Evolutionary conservation across 2,113 vertebrate genomes (phyloP).

Genomic region (Rana temporaria): DNA sequence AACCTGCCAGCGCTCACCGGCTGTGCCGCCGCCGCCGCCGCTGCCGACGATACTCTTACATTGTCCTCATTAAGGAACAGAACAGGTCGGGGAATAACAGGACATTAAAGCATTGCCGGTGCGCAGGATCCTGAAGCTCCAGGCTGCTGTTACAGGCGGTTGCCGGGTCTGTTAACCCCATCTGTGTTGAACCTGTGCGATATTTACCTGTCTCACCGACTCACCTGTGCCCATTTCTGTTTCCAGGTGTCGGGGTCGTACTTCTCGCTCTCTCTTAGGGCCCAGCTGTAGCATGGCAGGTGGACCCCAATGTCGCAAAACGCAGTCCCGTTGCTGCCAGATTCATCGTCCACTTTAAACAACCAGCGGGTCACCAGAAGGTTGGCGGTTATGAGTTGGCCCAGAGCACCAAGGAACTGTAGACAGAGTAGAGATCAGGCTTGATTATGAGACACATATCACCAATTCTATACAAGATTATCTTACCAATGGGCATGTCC

Average conservation of each 20-base stretch:
- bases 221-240: constrained; percentile 77
- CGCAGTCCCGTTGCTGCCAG: constrained; percentile 77
- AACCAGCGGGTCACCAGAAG: constrained; percentile 82
- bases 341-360: constrained; percentile 81
- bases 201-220: constrained; percentile 51
- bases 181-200: not conserved
- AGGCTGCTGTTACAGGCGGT: constrained; percentile 72
- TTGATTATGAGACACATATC: not conserved
- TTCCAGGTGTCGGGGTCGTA: constrained; percentile 69
- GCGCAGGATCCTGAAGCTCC: constrained; percentile 74
- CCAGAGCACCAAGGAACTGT: constrained; percentile 79
- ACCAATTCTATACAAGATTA: not conserved
- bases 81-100: constrained; percentile 71
- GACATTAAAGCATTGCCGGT: constrained; percentile 77
- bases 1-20: constrained; percentile 80
- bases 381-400: constrained; percentile 76
- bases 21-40: constrained; percentile 70
- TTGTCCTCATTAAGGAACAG: constrained; percentile 80
- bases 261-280: constrained; percentile 65
- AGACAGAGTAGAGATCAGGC: not conserved
- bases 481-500: too few species aligned
- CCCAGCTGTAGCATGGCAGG: constrained; percentile 74
- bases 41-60: constrained; percentile 71
- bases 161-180: constrained; percentile 65
- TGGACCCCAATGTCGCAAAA: constrained; percentile 77